Conservation (phyloP, 2,888 invertebrate species). For the Villa cingulata region DNA sequence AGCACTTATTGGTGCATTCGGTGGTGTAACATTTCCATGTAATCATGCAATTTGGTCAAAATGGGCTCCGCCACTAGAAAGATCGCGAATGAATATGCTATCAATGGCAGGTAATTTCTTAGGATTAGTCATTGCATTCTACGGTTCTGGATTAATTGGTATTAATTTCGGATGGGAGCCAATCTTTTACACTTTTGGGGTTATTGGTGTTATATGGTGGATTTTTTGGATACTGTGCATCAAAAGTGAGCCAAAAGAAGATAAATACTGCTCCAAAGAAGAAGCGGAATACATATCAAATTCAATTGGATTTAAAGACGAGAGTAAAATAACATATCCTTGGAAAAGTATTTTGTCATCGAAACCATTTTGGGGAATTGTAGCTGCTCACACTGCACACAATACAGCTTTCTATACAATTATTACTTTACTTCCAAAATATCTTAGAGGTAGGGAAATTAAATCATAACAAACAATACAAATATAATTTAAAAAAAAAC, state of each 20-base stretch:
- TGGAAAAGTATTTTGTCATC: neutral
- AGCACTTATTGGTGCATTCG: slow-evolving; percentile 58
- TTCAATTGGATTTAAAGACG: neutral
- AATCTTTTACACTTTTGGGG: slow-evolving; percentile 3
- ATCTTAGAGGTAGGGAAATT: neutral
- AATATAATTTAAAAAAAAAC: no score
- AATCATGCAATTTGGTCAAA: slow-evolving; percentile 5
- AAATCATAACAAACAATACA: neutral
- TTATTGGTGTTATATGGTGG: neutral
- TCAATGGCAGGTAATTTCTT: slow-evolving; percentile 3
- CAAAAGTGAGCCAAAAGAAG: neutral
- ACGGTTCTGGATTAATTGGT: slow-evolving; percentile 1
- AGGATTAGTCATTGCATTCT: slow-evolving; percentile 1
- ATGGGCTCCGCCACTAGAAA: slow-evolving; percentile 6
- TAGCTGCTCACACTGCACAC: neutral
- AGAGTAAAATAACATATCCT: neutral
- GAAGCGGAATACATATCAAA: neutral
- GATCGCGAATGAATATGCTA: slow-evolving; percentile 5
- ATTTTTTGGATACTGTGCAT: neutral
- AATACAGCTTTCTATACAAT: neutral
- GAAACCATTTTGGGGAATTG: neutral
- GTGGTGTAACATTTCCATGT: slow-evolving; percentile 27
- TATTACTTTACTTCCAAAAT: neutral
- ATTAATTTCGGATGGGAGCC: slow-evolving; percentile 4
- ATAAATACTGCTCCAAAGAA: neutral